A percentile compares a stretch with the other conserved stretches of the same genome.
Evolutionary conservation across 2,113 vertebrate genomes (phyloP).

Genomic region (Centropus unirufus): DNA sequence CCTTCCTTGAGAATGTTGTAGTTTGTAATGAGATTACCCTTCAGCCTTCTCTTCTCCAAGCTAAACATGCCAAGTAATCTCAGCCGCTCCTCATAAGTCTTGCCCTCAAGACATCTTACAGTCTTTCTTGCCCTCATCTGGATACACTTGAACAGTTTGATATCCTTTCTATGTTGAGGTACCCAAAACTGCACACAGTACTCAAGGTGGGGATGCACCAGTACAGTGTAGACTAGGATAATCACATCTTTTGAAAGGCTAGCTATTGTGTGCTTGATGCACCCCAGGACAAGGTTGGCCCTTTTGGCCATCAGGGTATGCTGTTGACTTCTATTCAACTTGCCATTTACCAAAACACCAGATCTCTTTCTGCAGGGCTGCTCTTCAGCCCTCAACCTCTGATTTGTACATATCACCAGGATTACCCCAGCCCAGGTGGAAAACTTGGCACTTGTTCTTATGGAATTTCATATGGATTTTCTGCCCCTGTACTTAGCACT

Average conservation of each 20-base stretch:
- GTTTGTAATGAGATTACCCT: not conserved
- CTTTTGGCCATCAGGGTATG: not conserved
- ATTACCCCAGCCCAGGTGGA: too few relatives aligned
- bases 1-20: fast-evolving
- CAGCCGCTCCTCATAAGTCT: not conserved
- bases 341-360: not conserved
- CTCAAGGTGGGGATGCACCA: not conserved
- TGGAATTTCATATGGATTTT: not conserved
- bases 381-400: not conserved
- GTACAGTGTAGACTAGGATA: not conserved
- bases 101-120: not conserved
- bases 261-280: too few relatives aligned
- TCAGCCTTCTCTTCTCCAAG: not conserved
- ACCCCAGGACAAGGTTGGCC: fast-evolving
- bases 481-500: too few relatives aligned
- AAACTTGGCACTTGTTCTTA: too few relatives aligned
- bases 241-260: not conserved
- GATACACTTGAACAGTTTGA: not conserved
- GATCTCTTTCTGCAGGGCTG: not conserved
- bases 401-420: too few relatives aligned
- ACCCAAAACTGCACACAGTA: not conserved
- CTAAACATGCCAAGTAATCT: not conserved
- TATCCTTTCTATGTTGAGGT: not conserved
- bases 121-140: not conserved
- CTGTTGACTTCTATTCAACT: not conserved